Conservation (phyloP, 2,797 vertebrate species). For the Lepidocolaptes lacrymiger region DNA sequence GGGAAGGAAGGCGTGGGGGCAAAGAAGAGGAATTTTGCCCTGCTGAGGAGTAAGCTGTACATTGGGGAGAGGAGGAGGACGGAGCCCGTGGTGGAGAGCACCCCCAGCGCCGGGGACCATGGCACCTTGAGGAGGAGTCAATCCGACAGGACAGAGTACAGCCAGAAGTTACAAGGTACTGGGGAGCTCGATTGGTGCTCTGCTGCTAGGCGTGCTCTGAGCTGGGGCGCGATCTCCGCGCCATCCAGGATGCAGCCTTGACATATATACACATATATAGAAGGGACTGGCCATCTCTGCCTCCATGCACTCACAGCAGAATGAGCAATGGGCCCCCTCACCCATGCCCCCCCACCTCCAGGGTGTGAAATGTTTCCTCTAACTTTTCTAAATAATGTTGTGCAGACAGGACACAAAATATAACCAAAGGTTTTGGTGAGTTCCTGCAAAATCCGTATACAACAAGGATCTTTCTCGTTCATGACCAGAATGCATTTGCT, state of each 20-base stretch:
- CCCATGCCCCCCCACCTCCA: not conserved
- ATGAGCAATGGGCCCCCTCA: not conserved
- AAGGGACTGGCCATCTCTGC: not conserved
- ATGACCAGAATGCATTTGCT: not conserved
- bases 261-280: not conserved
- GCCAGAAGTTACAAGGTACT: constrained; percentile 94
- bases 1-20: constrained; percentile 79
- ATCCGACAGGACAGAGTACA: constrained; percentile 97
- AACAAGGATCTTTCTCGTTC: not conserved
- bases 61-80: constrained; percentile 91
- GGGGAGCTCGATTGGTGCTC: not conserved
- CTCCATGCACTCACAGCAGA: rapidly evolving
- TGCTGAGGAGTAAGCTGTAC: constrained; percentile 84
- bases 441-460: not conserved
- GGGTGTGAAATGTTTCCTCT: not conserved
- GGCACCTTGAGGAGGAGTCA: constrained; percentile 90
- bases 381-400: not conserved
- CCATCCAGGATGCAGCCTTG: not conserved
- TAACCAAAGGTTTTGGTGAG: not conserved
- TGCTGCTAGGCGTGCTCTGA: not conserved
- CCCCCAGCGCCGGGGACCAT: constrained; percentile 73
- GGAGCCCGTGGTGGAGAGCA: constrained; percentile 85
- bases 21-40: constrained; percentile 86
- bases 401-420: not conserved
- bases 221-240: not conserved